Base-by-base conservation (phyloP, 2,797 vertebrate genomes). In the Danio albolineatus region DNA sequence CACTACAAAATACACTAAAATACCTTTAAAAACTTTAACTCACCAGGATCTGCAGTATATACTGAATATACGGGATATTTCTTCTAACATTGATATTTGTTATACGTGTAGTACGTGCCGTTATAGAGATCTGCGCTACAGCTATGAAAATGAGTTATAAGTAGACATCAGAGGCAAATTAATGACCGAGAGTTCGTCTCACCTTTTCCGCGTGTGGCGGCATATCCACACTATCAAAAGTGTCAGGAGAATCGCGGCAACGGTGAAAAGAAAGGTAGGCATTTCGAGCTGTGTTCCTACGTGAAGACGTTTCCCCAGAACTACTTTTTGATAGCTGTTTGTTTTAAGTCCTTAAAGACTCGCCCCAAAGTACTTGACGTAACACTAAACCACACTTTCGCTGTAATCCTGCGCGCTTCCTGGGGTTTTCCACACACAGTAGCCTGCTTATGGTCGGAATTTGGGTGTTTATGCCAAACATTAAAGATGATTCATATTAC, bases 161-260 rank as follows among this genome's bases (percentile, higher is more conserved):
- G 28, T 1, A 28, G 5, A 67, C 21, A 17, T 8, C 1, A 69
- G 10, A 17, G 36, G 16, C 7, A 71, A 54, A 56, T 17, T 14
- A 21, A 43, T 10, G 2, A 28, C 2, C 1, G 5, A 13, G 6
- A 69, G 21, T 16, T 36, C 28, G 28, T 43, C 74, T 81, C 17
- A 84, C 82, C 82, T 78, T 76, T 60, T 84, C n/a, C 82, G 70
- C 14, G 53, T 66, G 28, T 67, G 61, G 7, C 69, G 8, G n/a
- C 79, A 73, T n/a, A 80, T 67, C 74, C 73, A 81, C 10, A 54
- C 28, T 0, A 84, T 16, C 21, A 73, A 46, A 4, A 78, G 39
- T 13, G 56, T 28, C 7, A 83, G 46, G 6, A 78, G 17, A 17
- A 74, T 17, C 41, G 10, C 36, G 13, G 46, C 14, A 13, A 84